Conservation (phyloP, 1,140 invertebrate genomes). For the Pseudomyrmex concolor region DNA sequence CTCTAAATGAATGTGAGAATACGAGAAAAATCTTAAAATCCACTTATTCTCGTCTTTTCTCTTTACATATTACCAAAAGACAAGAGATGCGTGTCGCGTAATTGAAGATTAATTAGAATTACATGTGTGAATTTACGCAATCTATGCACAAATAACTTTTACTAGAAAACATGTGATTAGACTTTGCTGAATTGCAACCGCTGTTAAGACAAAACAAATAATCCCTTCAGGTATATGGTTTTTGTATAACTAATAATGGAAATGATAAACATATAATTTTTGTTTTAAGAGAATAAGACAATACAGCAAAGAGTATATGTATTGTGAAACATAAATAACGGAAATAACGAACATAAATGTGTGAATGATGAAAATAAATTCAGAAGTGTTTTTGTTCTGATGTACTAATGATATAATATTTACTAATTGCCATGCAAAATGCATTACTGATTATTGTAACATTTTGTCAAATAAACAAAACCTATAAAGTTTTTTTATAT, state of each 20-base stretch:
- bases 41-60: neutral
- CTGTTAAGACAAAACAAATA: slow-evolving; percentile 81
- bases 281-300: slow-evolving; percentile 23
- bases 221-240: slow-evolving; percentile 46
- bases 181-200: slow-evolving; percentile 85
- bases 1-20: slow-evolving; percentile 42
- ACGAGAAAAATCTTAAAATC: slow-evolving; percentile 14
- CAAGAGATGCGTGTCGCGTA: slow-evolving; percentile 4
- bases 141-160: slow-evolving; percentile 55
- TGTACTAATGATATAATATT: slow-evolving; percentile 23
- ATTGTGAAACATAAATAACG: slow-evolving; percentile 5
- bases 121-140: slow-evolving; percentile 18
- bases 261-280: neutral
- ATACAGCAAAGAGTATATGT: neutral
- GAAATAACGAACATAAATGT: neutral
- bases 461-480: neutral
- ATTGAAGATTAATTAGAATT: slow-evolving; percentile 51
- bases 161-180: slow-evolving; percentile 64
- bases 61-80: neutral
- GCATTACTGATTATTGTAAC: neutral
- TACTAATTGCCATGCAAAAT: slow-evolving; percentile 60
- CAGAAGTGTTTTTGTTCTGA: neutral
- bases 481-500: slow-evolving; percentile 7
- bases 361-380: neutral
- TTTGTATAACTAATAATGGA: slow-evolving; percentile 15